Percentiles rank a stretch among this genome's conserved stretches.
phyloP scores from a whole-genome alignment of 2,888 invertebrate species.

The Calameuta filiformis region DNA sequence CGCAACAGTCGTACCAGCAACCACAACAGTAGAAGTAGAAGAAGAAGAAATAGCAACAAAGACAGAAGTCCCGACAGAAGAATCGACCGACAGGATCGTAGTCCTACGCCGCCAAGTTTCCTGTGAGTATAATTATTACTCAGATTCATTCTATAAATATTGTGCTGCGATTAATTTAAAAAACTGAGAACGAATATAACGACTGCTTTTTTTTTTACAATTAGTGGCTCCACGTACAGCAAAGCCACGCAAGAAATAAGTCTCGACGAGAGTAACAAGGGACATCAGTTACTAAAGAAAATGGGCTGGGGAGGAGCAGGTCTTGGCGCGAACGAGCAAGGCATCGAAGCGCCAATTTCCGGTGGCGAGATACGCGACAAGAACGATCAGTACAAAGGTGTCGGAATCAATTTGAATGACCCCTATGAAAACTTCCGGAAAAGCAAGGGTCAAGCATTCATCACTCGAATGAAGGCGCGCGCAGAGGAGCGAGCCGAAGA shows the following conservation, averaged over 20 bases:
- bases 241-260: conserved; percentile 71
- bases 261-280: conserved; percentile 91
- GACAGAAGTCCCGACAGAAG: conserved; percentile 61
- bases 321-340: conserved; percentile 93
- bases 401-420: conserved; percentile 92
- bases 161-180: neutral
- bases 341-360: conserved; percentile 93
- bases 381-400: conserved; percentile 94
- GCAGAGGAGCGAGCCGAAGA: conserved; percentile 78
- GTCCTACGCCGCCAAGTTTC: conserved; percentile 80
- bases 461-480: conserved; percentile 91
- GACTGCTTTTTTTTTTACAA: conserved; percentile 12
- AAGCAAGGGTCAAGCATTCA: conserved; percentile 94
- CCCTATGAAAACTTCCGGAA: conserved; percentile 98
- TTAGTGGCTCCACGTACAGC: conserved; percentile 60
- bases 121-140: conserved; percentile 69
- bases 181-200: neutral
- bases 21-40: conserved; percentile 66
- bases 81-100: conserved; percentile 64
- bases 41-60: conserved; percentile 65
- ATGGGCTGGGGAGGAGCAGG: conserved; percentile 99
- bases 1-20: conserved; percentile 56
- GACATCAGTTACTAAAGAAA: conserved; percentile 95
- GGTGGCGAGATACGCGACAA: conserved; percentile 91
- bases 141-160: conserved; percentile 7